Base-by-base conservation (phyloP, 1,140 invertebrate species). In the Anthonomus grandis region DNA sequence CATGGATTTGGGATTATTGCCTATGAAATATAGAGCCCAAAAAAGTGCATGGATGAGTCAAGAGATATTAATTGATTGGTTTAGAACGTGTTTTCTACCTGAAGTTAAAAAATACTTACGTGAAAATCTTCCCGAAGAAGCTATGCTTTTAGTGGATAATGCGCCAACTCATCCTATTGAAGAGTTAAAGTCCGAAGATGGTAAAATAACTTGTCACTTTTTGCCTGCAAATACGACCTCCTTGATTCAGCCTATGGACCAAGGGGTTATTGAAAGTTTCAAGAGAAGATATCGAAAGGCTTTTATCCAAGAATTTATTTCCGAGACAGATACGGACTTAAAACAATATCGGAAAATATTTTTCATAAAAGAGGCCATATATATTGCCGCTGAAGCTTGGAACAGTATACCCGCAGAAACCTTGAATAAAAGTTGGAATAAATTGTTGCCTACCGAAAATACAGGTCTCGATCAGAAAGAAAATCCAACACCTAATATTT, bases 221-320 rank as follows among this genome's bases (percentile, higher is more conserved):
- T 64, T 79, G 27, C 77, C 77, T 27, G 66, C 73, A 46, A 79
- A 78, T 55, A 71, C 72, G 0, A 78, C 76, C 42, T 66, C 68
- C 1, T 58, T 75, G 41, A 49, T 79, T 19, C 77, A 81, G 62
- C 75, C 76, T 24, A 74, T 78, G 71, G 74, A 79, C 53, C 74
- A 77, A 65, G 74, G 72, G 34, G 65, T 80, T 18, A 78, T 78
- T 57, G 62, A 63, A 60, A 60, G 44, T n/a, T 49, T 64, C 18
- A 74, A 75, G 67, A 51, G 57, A 31, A 45, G 58, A 61, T 73
- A 71, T 58, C 64, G 64, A 2, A 17, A 46, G 44, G 17, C 19
- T 46, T 22, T 46, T 46, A 8, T 23, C 10, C 10, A 46, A 2
- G 25, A 46, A 46, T 17, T 46, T 22, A 24, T 22, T 46, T n/a